A percentile compares a stretch with the other conserved stretches of the same genome.
Evolutionary conservation across 2,888 invertebrate species (phyloP).

Genomic region (Patella pellucida): DNA sequence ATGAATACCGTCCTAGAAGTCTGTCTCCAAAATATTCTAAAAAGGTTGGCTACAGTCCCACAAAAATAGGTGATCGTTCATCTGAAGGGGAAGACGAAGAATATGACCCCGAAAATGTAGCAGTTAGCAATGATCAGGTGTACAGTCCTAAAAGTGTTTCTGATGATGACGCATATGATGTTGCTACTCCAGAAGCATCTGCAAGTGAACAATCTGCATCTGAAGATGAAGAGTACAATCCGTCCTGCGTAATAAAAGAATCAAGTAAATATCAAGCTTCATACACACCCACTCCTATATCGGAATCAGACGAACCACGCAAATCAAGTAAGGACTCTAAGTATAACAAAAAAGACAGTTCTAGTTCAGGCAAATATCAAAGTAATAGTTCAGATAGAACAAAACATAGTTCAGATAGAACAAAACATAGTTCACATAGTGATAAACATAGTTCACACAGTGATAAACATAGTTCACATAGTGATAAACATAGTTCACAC

Average conservation of each 20-base stretch:
- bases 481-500: slow-evolving; percentile 9
- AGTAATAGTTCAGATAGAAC: slow-evolving; percentile 8
- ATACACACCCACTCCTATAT: slow-evolving; percentile 1
- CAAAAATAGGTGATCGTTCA: not conserved
- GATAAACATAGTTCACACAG: not conserved
- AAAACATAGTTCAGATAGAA: slow-evolving; percentile 1
- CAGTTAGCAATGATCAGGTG: not conserved
- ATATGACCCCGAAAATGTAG: not conserved
- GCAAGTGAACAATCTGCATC: not conserved
- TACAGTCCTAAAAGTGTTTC: not conserved
- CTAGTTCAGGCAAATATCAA: not conserved
- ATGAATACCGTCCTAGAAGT: not conserved
- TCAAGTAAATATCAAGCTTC: not conserved
- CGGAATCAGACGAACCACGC: not conserved
- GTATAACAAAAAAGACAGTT: not conserved
- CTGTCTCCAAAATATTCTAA: not conserved
- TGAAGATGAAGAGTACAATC: not conserved
- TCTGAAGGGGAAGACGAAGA: not conserved
- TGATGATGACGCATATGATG: not conserved
- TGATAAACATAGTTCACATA: slow-evolving; percentile 6
- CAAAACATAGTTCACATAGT: slow-evolving; percentile 4
- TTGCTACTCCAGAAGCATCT: not conserved
- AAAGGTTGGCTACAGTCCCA: not conserved
- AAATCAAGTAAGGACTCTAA: not conserved
- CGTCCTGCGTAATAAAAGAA: not conserved